Conservation (phyloP, 1,140 invertebrate genomes). For the Marisa cornuarietis region DNA sequence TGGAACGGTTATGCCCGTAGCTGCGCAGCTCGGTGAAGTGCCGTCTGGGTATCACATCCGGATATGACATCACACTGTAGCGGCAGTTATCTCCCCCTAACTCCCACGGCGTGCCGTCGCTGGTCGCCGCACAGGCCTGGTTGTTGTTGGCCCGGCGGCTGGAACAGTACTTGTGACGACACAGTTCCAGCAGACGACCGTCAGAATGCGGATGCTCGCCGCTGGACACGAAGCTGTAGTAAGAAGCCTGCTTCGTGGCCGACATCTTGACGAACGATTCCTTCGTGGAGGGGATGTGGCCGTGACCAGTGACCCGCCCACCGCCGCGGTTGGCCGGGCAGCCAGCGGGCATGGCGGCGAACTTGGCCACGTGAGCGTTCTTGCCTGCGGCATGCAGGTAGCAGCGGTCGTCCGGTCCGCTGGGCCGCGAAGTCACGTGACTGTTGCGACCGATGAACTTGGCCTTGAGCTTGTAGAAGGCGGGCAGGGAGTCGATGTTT, state of each 20-base stretch:
- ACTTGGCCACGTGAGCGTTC: constrained; percentile 24
- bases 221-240: constrained; percentile 14
- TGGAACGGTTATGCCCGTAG: too few relatives aligned
- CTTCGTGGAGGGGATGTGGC: constrained; percentile 33
- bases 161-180: constrained; percentile 37
- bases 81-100: not conserved
- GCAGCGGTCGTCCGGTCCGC: not conserved
- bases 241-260: not conserved
- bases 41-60: constrained; percentile 15
- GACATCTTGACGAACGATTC: constrained; percentile 27
- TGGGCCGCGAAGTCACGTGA: not conserved
- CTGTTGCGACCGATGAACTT: constrained; percentile 27
- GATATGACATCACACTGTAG: constrained; percentile 10
- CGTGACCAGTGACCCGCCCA: constrained; percentile 9
- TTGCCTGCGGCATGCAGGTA: constrained; percentile 22
- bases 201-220: constrained; percentile 41
- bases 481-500: constrained; percentile 26
- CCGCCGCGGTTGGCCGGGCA: not conserved
- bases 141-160: constrained; percentile 22
- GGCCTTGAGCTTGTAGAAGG: constrained; percentile 39
- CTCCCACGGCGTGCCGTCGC: not conserved
- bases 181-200: constrained; percentile 32
- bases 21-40: not conserved
- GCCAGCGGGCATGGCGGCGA: not conserved
- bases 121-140: not conserved